Base-by-base conservation (phyloP, 2,888 invertebrate genomes). In the Drosophila niveifrons region DNA sequence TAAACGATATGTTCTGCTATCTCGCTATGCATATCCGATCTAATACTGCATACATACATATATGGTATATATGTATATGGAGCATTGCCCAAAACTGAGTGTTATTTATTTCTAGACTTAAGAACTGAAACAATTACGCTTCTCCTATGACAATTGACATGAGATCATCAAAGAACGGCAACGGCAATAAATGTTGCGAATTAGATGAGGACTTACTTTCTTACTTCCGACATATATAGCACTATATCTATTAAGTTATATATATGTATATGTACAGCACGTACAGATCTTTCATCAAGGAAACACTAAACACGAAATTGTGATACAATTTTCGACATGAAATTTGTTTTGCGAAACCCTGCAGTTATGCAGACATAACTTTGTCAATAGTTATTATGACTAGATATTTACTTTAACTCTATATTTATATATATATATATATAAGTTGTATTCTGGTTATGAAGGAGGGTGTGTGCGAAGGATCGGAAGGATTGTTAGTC, bases 1-100 rank as follows among this genome's bases (percentile, higher is more conserved):
- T 73, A 76, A 66, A 82, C 82, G 85, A 88, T 83, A 85, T 83
- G 88, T 88, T 67, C 78, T 50, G 62, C 75, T 79, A 71, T 36
- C n/a, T 31, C 31, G 9, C 31, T 51, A 52, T 63, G 31, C 36
- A 39, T 39, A 58, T 28, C 28, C 29, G 47, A 15, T 41, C 28
- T 29, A 28, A 53, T 31, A 44, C 23, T 28, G 28, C 15, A 46
- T 59, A 44, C 44, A 29, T 50, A 15, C 58, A 58, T 56, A 52
- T 36, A 63, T 29, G 44, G 43, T 39, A 9, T 29, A 29, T 29
- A 4, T 36, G 36, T 11, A 36, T 36, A 36, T 36, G n/a, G 3
- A 36, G 36, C 36, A 36, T n/a, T n/a, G n/a, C 3, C 3, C n/a
- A 36, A 36, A 36, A n/a, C 36, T 36, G 36, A 36, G 36, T 36